Conservation (phyloP, 2,888 invertebrate species). For the Agonopterix subpropinquella region DNA sequence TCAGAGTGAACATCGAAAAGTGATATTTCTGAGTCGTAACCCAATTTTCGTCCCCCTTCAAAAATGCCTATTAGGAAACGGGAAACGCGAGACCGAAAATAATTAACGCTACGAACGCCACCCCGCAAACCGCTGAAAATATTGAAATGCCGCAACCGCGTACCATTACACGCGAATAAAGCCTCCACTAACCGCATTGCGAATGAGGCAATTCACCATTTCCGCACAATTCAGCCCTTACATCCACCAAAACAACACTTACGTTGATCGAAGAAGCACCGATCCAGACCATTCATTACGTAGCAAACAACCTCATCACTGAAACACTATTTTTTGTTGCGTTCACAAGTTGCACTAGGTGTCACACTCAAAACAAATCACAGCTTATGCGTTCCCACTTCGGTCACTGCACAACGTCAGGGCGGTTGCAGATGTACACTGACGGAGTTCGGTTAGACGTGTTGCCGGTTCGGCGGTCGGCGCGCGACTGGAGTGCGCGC, state of each 20-base stretch:
- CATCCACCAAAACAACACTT: slow-evolving; percentile 52
- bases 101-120: slow-evolving; percentile 24
- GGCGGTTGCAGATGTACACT: slow-evolving; percentile 41
- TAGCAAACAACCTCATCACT: slow-evolving; percentile 68
- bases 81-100: slow-evolving; percentile 21
- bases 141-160: slow-evolving; percentile 45
- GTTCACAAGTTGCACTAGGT: slow-evolving; percentile 56
- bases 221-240: slow-evolving; percentile 37
- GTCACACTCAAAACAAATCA: slow-evolving; percentile 70
- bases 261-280: slow-evolving; percentile 76
- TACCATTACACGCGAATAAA: slow-evolving; percentile 45
- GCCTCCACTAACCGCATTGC: slow-evolving; percentile 48
- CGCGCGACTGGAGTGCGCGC: slow-evolving; percentile 70
- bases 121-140: slow-evolving; percentile 37
- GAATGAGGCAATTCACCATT: slow-evolving; percentile 44
- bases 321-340: slow-evolving; percentile 56
- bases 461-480: slow-evolving; percentile 64
- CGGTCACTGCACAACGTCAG: slow-evolving; percentile 63
- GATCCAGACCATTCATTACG: slow-evolving; percentile 75
- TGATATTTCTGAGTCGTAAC: no score
- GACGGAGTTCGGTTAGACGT: slow-evolving; percentile 29
- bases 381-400: slow-evolving; percentile 61
- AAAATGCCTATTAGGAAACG: slow-evolving; percentile 6
- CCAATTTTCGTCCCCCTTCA: neutral
- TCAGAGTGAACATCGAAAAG: no score